Conservation (phyloP, 2,888 invertebrate species). For the Aquatica leii region DNA sequence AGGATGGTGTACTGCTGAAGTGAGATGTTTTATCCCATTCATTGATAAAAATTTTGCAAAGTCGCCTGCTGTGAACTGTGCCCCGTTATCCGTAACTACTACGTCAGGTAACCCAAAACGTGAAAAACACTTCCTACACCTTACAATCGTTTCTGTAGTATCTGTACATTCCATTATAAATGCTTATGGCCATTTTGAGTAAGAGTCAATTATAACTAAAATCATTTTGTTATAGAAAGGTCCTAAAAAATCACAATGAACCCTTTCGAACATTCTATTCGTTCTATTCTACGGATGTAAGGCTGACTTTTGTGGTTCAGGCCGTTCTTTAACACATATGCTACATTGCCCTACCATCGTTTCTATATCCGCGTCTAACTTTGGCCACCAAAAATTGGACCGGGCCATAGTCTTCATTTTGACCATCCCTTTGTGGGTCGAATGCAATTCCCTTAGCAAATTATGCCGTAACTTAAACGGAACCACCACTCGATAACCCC, state of each 20-base stretch:
- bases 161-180: background rate
- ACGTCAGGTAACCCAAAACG: background rate
- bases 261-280: background rate
- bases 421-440: background rate
- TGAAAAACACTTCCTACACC: background rate
- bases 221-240: background rate
- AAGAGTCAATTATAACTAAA: background rate
- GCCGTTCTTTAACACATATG: background rate
- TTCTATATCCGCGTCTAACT: background rate
- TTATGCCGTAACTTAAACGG: background rate
- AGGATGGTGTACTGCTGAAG: background rate
- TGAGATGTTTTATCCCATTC: background rate
- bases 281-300: background rate
- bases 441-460: background rate
- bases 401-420: background rate
- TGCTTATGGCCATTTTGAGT: background rate
- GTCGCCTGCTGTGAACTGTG: background rate
- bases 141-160: background rate
- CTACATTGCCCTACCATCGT: background rate
- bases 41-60: constrained; percentile 2
- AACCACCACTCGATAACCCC: background rate
- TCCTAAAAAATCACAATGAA: background rate
- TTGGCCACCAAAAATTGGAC: background rate
- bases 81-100: background rate
- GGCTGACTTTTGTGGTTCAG: background rate